Evolutionary conservation across 1,140 invertebrate genomes (phyloP).

Genomic region (Zaprionus kolodkinae): DNA sequence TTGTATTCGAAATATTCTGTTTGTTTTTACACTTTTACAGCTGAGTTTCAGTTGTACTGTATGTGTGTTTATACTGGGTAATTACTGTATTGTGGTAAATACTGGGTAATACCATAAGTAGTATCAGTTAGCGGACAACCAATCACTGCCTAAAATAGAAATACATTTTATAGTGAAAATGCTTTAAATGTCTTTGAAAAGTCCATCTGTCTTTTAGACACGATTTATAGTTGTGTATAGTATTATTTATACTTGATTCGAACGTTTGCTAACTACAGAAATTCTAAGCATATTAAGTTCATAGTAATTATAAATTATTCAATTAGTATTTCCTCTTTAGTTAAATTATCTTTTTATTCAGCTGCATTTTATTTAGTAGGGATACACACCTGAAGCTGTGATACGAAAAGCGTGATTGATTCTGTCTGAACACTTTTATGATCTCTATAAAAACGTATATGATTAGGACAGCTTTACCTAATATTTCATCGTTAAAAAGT

Average conservation of each 20-base stretch:
- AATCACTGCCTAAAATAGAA: background rate
- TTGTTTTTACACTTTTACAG: background rate
- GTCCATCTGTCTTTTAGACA: background rate
- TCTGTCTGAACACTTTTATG: too few relatives aligned
- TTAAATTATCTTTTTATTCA: too few relatives aligned
- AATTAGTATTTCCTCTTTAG: too few relatives aligned
- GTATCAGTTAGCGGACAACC: background rate
- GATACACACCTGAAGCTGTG: too few relatives aligned
- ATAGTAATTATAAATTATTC: too few relatives aligned
- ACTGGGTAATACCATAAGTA: background rate
- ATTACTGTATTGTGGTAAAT: background rate
- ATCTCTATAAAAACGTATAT: conserved; percentile 1
- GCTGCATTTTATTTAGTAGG: too few relatives aligned
- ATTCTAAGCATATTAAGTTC: too few relatives aligned
- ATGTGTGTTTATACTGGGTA: background rate
- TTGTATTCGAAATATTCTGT: background rate
- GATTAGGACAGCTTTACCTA: conserved; percentile 11
- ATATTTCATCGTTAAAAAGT: conserved; percentile 2
- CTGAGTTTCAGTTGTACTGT: too few relatives aligned
- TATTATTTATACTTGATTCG: background rate
- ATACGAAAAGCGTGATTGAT: too few relatives aligned
- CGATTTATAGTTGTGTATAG: background rate
- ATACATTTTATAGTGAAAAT: background rate
- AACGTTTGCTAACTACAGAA: background rate
- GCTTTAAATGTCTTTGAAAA: background rate